Base-by-base conservation (phyloP, 2,797 vertebrate genomes). In the Alcedo quadribrachys region DNA sequence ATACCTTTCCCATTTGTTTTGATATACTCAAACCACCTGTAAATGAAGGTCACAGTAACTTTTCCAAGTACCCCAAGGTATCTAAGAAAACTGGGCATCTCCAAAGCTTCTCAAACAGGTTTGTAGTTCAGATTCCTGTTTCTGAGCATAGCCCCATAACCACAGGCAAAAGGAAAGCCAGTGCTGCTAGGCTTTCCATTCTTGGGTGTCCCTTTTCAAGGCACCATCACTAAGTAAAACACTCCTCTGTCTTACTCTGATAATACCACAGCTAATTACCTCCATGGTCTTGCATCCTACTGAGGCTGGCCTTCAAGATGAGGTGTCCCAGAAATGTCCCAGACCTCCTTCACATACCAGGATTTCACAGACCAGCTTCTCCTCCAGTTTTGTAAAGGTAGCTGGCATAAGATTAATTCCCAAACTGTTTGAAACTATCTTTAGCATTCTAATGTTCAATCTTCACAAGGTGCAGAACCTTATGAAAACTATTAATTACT, bases 61-160 rank as follows among this genome's bases (percentile, higher is more conserved):
- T 62, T 81, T n/a, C 35, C 40, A 78, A 30, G 32, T 8, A 9
- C 5, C 17, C 37, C 42, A 22, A 67, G 33, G 68, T 55, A 16
- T 0, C 1, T 15, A 18, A 28, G 42, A 53, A 33, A 74, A 7
- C 0, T 2, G 30, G 10, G 12, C 15, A 35, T 13, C 13, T 50
- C 15, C 42, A 75, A 27, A 71, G 9, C 6, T 42, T 30, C 18
- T 19, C 30, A 46, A 0, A 0, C 4, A 11, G 8, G 13, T 24
- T 9, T 42, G 9, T 14, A 53, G 43, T 20, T 18, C 0, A 8
- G 13, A 65, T 8, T 28, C 67, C 57, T 54, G 12, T 40, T 53
- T 58, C 22, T 8, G 37, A 87, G n/a, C 12, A 10, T 28, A 62
- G 32, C 3, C 15, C 25, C 20, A 2, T 4, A 5, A 15, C 16